Evolutionary conservation across 2,113 vertebrate genomes (phyloP), one percentile per base, ranked within the genome.

Genomic region (Tauraco erythrolophus): DNA sequence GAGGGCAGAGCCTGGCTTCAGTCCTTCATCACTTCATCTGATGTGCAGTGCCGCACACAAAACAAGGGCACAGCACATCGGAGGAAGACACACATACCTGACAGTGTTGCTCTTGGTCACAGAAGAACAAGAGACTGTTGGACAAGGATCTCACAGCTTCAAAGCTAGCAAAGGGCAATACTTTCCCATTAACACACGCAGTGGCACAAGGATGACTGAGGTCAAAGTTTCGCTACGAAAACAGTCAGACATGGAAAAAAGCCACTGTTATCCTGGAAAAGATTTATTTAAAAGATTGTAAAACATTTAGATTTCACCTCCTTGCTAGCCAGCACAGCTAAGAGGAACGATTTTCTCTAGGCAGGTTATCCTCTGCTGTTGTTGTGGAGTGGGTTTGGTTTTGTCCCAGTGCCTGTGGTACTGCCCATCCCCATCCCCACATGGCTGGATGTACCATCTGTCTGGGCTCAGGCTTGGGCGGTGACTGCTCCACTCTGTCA

Each of bases 41-140:
- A 72, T 4, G 19, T 9, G 33, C 8, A 6, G 37, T 10, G 7
- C 18, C 2, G 0, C 24, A 41, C 19, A 10, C 5, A 19, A 53
- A 45, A 37, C 0, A 1, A 66, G 45, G 21, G 19, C 23, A 41
- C 11, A 19, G 58, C 25, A 30, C 9, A 4, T 2, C 2, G 12
- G 41, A 71, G 19, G 33, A 71, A 91, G 48, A 57, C 35, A 19
- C 28, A 39, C 13, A 24, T 66, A 39, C 45, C 31, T 60, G 39
- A 14, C 37, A n/a, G 33, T 6, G 17, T 19, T 69, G 39, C 5
- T 45, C 13, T 85, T 17, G 14, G 48, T 37, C 27, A 48, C 18
- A 39, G 43, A 64, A 74, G 78, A 88, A 30, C 21, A 72, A 37
- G 14, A 77, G 54, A 61, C 10, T 1, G 0, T 7, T 46, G 41